These are phyloP conservation scores for Bovichtus variegatus DNA, from an alignment of 2,797 vertebrate genomes.

Conservation along the genomic window DNA sequence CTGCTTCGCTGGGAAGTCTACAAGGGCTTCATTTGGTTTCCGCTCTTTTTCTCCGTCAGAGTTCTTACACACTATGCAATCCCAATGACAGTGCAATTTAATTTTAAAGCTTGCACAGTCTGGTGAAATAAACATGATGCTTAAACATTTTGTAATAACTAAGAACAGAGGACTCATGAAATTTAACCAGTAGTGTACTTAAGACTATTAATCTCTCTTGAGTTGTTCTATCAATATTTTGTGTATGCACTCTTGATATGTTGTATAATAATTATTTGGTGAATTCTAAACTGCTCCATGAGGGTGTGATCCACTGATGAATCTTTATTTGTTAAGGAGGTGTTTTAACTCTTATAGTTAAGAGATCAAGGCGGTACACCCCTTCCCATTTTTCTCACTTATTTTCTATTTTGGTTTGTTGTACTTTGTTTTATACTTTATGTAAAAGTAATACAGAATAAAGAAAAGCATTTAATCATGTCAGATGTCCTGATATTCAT, in stretches of 20 bases:
- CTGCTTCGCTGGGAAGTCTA: conserved; percentile 66
- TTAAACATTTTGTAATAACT: conserved; percentile 76
- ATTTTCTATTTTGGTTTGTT: conserved; percentile 84
- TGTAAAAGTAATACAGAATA: conserved; percentile 80
- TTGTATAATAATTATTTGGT: conserved; percentile 78
- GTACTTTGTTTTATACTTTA: conserved; percentile 86
- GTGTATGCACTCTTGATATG: conserved; percentile 76
- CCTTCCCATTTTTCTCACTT: conserved; percentile 66
- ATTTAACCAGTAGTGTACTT: conserved; percentile 71
- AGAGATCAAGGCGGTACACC: conserved; percentile 67
- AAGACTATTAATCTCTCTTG: conserved; percentile 68
- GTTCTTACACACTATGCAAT: conserved; percentile 86
- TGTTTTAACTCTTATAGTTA: conserved; percentile 61
- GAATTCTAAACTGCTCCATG: conserved; percentile 67
- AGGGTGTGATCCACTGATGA: conserved; percentile 63
- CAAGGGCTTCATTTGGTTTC: conserved; percentile 68
- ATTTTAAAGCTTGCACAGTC: conserved; percentile 75
- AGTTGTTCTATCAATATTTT: conserved; percentile 78
- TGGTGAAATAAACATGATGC: conserved; percentile 66
- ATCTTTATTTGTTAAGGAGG: conserved; percentile 55
- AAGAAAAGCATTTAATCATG: conserved; percentile 79
- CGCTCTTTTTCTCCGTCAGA: conserved; percentile 59
- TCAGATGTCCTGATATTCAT: conserved; percentile 32
- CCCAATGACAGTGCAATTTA: conserved; percentile 75
- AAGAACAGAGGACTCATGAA: conserved; percentile 61